These are phyloP conservation scores for Zeus faber DNA, from an alignment of 2,113 vertebrate genomes.

Conservation along the genomic window DNA sequence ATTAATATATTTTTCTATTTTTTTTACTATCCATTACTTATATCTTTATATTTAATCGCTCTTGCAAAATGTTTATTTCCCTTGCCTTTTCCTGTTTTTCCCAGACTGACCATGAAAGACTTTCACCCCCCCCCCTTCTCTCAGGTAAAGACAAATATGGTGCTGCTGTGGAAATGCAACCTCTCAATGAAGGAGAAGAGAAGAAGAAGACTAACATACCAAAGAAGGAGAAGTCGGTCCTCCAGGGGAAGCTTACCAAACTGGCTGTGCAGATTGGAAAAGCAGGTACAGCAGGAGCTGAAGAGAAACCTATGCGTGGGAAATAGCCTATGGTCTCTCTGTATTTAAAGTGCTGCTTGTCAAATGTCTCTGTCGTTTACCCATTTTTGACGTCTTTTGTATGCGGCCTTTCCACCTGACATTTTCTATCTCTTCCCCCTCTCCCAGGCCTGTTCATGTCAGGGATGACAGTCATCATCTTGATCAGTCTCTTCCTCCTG, in stretches of 20 bases:
- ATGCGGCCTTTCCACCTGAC: no score
- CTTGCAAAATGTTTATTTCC: no score
- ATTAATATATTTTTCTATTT: no score
- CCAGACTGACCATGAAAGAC: background rate
- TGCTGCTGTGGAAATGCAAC: conserved; percentile 89
- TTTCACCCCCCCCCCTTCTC: background rate
- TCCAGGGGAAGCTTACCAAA: conserved; percentile 97
- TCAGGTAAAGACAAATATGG: conserved; percentile 87
- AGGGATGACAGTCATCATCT: conserved; percentile 91
- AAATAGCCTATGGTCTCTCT: background rate
- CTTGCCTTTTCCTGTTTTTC: no score
- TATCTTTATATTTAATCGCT: no score
- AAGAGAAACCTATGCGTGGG: no score
- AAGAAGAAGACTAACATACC: conserved; percentile 88
- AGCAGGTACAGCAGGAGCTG: conserved; percentile 84
- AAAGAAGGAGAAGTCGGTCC: conserved; percentile 98
- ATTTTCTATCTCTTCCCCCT: background rate
- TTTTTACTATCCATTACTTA: no score
- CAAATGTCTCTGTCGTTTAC: background rate
- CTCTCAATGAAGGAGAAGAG: conserved; percentile 85
- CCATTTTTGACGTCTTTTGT: no score
- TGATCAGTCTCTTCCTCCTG: conserved; percentile 90
- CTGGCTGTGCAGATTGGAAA: conserved; percentile 96
- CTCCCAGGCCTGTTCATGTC: conserved; percentile 93
- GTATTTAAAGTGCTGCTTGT: background rate